These are phyloP conservation scores for Montipora capricornis DNA, from an alignment of 64 coral and sea anemone genomes.

Conservation along the genomic window DNA sequence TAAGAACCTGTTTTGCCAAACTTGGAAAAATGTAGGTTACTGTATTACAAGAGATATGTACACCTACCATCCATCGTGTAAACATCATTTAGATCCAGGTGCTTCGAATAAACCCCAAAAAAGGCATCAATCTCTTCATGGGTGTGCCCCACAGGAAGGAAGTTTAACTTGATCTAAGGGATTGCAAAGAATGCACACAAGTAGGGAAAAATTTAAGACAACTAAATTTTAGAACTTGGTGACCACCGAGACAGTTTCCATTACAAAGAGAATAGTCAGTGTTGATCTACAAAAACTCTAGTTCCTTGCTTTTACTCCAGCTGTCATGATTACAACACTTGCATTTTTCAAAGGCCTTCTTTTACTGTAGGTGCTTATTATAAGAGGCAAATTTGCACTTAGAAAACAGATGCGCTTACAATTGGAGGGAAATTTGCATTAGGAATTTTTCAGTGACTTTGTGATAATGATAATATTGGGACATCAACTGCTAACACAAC, in stretches of 20 bases:
- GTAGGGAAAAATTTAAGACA: neutral
- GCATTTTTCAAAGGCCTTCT: conserved; percentile 7
- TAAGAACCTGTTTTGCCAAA: too few species aligned
- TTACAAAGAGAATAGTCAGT: neutral
- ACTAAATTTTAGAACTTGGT: neutral
- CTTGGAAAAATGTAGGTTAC: too few species aligned
- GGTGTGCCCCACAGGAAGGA: conserved; percentile 61
- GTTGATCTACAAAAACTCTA: neutral
- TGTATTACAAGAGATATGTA: too few species aligned
- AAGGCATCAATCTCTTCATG: conserved; percentile 82
- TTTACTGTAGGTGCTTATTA: conserved; percentile 7
- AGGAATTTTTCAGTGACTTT: neutral
- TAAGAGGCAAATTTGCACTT: neutral
- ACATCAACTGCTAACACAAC: neutral
- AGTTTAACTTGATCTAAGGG: conserved; percentile 52
- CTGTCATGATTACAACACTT: conserved; percentile 1
- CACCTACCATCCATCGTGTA: conserved; percentile 67
- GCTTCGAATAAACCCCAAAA: conserved; percentile 64
- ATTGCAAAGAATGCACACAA: neutral
- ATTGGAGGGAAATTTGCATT: neutral
- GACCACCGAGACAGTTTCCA: neutral
- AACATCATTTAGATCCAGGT: conserved; percentile 22
- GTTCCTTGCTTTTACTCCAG: neutral
- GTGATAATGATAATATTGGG: neutral
- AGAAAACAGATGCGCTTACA: neutral